A percentile compares a stretch with the other conserved stretches of the same genome.
These are phyloP conservation scores for Caloenas nicobarica DNA, from an alignment of 2,113 vertebrate genomes.

Conservation along the genomic window DNA sequence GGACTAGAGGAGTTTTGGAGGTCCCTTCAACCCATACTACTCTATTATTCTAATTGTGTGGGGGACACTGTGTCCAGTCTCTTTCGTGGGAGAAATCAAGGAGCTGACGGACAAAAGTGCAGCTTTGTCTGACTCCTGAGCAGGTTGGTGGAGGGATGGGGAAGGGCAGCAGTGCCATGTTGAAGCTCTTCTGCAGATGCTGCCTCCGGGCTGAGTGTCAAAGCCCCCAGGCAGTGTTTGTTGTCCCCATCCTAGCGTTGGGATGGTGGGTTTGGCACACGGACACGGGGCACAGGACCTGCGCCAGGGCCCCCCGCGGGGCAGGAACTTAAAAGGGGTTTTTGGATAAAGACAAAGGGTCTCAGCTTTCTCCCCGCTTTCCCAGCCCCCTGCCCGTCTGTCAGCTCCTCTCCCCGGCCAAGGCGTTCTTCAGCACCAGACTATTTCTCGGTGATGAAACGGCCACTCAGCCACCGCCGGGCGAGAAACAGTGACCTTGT, in stretches of 20 bases:
- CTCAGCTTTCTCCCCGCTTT: not conserved
- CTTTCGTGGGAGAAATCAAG: not conserved
- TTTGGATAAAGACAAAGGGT: not conserved
- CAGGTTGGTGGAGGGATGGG: not conserved
- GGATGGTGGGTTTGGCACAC: not conserved
- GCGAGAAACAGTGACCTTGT: slow-evolving; percentile 59
- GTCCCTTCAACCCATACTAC: too few relatives aligned
- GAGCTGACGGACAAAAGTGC: not conserved
- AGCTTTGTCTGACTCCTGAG: not conserved
- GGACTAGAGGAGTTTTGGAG: too few relatives aligned
- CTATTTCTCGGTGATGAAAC: slow-evolving; percentile 60
- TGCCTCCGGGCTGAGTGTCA: too few relatives aligned
- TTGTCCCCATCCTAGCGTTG: not conserved
- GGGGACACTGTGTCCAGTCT: not conserved
- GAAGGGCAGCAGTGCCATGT: too few relatives aligned
- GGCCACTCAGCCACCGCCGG: slow-evolving; percentile 17
- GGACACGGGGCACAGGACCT: too few relatives aligned
- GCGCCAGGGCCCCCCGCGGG: not conserved
- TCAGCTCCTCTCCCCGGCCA: slow-evolving; percentile 29
- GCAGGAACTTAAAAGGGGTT: not conserved
- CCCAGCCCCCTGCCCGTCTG: not conserved
- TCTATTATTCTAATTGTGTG: too few relatives aligned
- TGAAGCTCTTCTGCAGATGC: not conserved
- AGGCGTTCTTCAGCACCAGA: slow-evolving; percentile 47
- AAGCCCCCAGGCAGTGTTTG: not conserved